phyloP scores from a whole-genome alignment of 2,113 vertebrate genomes.

The pig (Sus scrofa) region DNA sequence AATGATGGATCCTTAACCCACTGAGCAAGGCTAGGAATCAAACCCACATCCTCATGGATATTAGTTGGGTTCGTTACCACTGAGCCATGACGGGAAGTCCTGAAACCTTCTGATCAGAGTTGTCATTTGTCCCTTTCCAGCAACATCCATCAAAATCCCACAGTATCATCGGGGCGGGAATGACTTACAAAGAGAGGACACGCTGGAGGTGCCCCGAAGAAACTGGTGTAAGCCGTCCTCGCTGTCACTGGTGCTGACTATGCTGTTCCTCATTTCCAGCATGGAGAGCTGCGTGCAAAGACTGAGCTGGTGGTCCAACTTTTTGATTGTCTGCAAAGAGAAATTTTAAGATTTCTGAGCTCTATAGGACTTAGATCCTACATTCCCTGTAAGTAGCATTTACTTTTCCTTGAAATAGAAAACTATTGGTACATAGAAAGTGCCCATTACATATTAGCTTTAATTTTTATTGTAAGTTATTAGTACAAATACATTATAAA shows the following conservation, averaged over 20 bases:
- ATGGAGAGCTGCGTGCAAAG: constrained; percentile 97
- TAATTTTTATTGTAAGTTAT: constrained; percentile 10
- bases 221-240: constrained; percentile 98
- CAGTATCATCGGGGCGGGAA: not conserved
- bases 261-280: constrained; percentile 99
- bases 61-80: too few species aligned
- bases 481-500: not conserved
- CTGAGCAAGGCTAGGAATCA: too few species aligned
- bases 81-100: too few species aligned
- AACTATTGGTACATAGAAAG: not conserved
- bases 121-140: not conserved
- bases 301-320: constrained; percentile 95
- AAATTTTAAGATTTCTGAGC: constrained; percentile 40
- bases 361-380: not conserved
- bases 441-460: not conserved
- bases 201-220: constrained; percentile 92
- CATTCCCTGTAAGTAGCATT: not conserved
- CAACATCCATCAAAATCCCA: not conserved
- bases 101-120: not conserved
- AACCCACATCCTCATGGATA: too few species aligned
- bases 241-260: constrained; percentile 96
- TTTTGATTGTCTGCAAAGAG: constrained; percentile 91
- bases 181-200: constrained; percentile 95
- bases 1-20: too few species aligned
- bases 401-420: constrained; percentile 34